Percentiles rank a stretch among this genome's conserved stretches.
Evolutionary conservation across 1,140 invertebrate species (phyloP).

Genomic region (Telenomus remus): DNA sequence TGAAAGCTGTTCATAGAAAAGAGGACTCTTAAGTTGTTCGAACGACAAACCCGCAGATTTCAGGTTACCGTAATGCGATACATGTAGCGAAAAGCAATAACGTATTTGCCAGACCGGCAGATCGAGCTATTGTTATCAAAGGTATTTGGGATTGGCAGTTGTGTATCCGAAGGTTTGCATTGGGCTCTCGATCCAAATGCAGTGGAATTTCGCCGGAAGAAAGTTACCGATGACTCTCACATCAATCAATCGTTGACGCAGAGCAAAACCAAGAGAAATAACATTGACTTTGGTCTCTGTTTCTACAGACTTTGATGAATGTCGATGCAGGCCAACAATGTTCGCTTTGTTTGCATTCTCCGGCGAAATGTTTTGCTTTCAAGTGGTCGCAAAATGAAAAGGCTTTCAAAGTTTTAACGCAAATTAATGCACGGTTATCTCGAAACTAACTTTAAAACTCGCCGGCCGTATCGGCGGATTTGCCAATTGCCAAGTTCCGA

Average conservation of each 20-base stretch:
- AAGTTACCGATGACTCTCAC: slow-evolving; percentile 47
- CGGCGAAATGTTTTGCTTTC: slow-evolving; percentile 51
- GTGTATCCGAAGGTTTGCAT: slow-evolving; percentile 31
- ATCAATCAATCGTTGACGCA: slow-evolving; percentile 53
- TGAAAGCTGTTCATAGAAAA: too few species aligned
- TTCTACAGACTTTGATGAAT: slow-evolving; percentile 56
- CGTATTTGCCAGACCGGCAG: slow-evolving; percentile 13
- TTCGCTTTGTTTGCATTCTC: slow-evolving; percentile 54
- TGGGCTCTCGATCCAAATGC: slow-evolving; percentile 52
- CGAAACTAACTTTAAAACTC: slow-evolving; percentile 34
- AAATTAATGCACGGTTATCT: slow-evolving; percentile 35
- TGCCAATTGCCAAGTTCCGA: slow-evolving; percentile 18
- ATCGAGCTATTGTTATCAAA: slow-evolving; percentile 46
- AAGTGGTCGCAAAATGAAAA: slow-evolving; percentile 44
- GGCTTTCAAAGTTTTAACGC: slow-evolving; percentile 46
- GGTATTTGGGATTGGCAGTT: slow-evolving; percentile 25
- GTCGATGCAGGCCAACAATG: slow-evolving; percentile 50
- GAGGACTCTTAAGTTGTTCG: too few species aligned
- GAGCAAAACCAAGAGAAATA: slow-evolving; percentile 54
- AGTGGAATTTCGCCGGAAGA: slow-evolving; percentile 46
- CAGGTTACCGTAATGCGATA: too few species aligned
- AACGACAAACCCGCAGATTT: too few species aligned
- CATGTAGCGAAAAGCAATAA: too few species aligned
- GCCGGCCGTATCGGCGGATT: slow-evolving; percentile 8
- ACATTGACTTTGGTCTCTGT: slow-evolving; percentile 57